Evolutionary conservation across 2,113 vertebrate genomes (phyloP).

Genomic region (Gulo gulo): DNA sequence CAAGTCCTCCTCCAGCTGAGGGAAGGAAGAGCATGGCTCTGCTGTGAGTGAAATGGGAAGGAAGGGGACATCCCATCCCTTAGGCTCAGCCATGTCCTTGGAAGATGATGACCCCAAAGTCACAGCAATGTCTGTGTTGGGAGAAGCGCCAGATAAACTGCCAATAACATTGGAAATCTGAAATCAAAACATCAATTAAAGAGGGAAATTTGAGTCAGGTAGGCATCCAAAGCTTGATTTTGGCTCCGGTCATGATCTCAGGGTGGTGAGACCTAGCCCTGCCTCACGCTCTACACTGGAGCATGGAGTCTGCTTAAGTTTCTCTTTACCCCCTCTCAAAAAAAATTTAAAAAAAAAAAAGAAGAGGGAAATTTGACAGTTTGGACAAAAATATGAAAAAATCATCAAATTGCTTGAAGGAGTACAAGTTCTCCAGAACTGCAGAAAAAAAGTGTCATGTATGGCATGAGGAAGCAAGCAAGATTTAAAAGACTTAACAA

Average conservation of each 20-base stretch:
- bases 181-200: not conserved
- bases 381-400: constrained; percentile 82
- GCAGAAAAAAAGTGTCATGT: constrained; percentile 91
- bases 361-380: not conserved
- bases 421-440: constrained; percentile 88
- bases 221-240: not conserved
- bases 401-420: constrained; percentile 90
- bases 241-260: too few species aligned
- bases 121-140: not conserved
- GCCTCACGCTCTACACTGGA: too few species aligned
- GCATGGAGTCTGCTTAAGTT: too few species aligned
- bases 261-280: too few species aligned
- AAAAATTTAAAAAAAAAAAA: not conserved
- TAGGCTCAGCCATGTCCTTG: not conserved
- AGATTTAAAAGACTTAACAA: constrained; percentile 98
- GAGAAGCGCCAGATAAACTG: not conserved
- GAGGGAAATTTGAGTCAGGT: not conserved
- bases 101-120: not conserved
- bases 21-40: not conserved
- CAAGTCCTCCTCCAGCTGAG: not conserved
- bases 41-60: not conserved
- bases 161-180: not conserved
- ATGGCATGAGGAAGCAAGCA: constrained; percentile 92
- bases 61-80: not conserved
- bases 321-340: not conserved